Evolutionary conservation across 2,888 invertebrate genomes (phyloP).

Genomic region (Cremastinae sp.): DNA sequence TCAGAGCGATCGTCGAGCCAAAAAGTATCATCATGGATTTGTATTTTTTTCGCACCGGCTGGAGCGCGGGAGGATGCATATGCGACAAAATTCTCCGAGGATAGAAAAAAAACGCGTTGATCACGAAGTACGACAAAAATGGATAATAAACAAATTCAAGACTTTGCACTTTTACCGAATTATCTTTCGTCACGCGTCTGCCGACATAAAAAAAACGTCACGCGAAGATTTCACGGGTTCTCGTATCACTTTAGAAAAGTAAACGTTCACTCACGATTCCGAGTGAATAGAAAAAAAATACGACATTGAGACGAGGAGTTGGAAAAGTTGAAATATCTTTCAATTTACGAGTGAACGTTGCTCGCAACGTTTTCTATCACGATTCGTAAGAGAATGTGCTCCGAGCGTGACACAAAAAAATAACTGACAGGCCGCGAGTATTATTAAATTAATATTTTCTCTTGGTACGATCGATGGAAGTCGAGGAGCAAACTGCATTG

Average conservation of each 20-base stretch:
- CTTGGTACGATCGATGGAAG: slow-evolving; percentile 44
- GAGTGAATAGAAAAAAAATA: too few relatives aligned
- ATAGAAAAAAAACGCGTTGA: neutral
- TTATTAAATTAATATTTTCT: slow-evolving; percentile 37
- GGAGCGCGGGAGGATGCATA: slow-evolving; percentile 42
- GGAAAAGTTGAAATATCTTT: too few relatives aligned
- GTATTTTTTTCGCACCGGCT: slow-evolving; percentile 47
- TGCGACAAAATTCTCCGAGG: slow-evolving; percentile 31
- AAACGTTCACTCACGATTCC: too few relatives aligned
- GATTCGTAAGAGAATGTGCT: neutral
- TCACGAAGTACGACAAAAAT: neutral
- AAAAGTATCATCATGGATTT: slow-evolving; percentile 60
- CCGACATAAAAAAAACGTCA: too few relatives aligned
- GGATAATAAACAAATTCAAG: neutral
- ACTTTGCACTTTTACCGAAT: too few relatives aligned
- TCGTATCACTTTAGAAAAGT: too few relatives aligned
- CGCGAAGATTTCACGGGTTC: too few relatives aligned
- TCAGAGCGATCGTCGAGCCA: slow-evolving; percentile 61
- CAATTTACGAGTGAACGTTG: too few relatives aligned
- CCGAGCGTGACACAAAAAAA: neutral
- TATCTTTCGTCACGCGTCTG: too few relatives aligned
- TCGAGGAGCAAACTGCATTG: neutral
- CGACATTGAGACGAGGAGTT: too few relatives aligned
- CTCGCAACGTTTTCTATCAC: neutral
- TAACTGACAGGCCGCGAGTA: neutral